Conservation (phyloP, 37 sponge, comb jelly and placozoan species). For the Oopsacas minuta region DNA sequence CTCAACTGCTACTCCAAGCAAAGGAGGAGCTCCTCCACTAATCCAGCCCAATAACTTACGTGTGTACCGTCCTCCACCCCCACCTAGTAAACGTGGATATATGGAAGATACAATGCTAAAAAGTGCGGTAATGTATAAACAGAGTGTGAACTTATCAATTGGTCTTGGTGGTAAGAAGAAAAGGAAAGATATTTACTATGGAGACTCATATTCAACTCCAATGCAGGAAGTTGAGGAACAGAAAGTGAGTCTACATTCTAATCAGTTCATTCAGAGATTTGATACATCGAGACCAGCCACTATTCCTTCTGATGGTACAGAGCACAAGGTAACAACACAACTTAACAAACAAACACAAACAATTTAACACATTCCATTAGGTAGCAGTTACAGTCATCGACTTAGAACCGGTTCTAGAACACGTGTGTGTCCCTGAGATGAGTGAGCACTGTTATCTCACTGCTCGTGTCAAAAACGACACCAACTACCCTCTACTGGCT, state of each 20-base stretch:
- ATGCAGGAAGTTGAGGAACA: neutral
- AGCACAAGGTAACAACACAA: neutral
- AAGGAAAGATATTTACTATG: neutral
- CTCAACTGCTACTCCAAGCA: slow-evolving; percentile 17
- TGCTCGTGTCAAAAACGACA: slow-evolving; percentile 9
- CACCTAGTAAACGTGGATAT: neutral
- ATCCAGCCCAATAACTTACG: neutral
- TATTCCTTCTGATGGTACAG: slow-evolving; percentile 6
- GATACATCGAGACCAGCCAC: slow-evolving; percentile 1
- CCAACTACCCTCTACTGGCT: neutral
- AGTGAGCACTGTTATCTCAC: neutral
- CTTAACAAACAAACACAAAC: neutral
- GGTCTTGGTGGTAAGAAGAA: neutral
- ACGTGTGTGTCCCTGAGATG: slow-evolving; percentile 17
- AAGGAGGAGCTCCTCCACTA: neutral
- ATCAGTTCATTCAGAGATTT: neutral
- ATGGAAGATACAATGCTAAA: neutral
- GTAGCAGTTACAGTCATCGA: slow-evolving; percentile 9
- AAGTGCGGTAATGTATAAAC: too few relatives aligned
- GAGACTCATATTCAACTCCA: neutral
- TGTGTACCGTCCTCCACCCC: neutral
- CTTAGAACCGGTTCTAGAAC: neutral
- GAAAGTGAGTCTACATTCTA: neutral
- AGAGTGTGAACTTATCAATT: neutral
- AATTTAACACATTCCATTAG: neutral